Percentiles rank a stretch among this genome's conserved stretches.
Evolutionary conservation across 2,888 invertebrate species (phyloP).

Genomic region (Scaeva pyrastri): DNA sequence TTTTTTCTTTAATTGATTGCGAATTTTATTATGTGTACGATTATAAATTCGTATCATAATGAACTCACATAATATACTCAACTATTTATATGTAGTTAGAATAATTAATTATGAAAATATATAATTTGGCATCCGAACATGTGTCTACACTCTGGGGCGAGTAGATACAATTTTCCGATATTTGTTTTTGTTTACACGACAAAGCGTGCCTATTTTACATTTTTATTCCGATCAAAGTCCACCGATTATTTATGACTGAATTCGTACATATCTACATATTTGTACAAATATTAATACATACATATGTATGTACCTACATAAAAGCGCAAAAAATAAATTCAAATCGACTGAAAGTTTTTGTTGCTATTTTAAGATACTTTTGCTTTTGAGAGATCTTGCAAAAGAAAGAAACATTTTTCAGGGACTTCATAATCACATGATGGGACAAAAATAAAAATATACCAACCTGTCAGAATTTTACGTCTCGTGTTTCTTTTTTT

Average conservation of each 20-base stretch:
- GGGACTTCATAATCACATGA: not conserved
- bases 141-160: too few species aligned
- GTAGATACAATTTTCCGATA: not conserved
- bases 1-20: not conserved
- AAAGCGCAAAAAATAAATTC: not conserved
- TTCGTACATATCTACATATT: not conserved
- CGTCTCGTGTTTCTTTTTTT: not conserved
- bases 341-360: not conserved
- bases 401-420: slow-evolving; percentile 1
- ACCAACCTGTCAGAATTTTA: not conserved
- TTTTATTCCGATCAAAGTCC: slow-evolving; percentile 19
- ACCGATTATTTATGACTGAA: not conserved
- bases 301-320: too few species aligned
- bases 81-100: not conserved
- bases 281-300: too few species aligned
- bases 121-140: not conserved
- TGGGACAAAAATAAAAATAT: slow-evolving; percentile 22
- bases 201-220: not conserved
- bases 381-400: not conserved
- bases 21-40: not conserved
- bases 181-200: not conserved
- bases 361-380: slow-evolving; percentile 14
- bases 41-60: not conserved
- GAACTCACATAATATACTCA: too few species aligned
- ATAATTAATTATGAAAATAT: not conserved